phyloP scores from a whole-genome alignment of 2,888 invertebrate genomes.

The Lithosia quadra region DNA sequence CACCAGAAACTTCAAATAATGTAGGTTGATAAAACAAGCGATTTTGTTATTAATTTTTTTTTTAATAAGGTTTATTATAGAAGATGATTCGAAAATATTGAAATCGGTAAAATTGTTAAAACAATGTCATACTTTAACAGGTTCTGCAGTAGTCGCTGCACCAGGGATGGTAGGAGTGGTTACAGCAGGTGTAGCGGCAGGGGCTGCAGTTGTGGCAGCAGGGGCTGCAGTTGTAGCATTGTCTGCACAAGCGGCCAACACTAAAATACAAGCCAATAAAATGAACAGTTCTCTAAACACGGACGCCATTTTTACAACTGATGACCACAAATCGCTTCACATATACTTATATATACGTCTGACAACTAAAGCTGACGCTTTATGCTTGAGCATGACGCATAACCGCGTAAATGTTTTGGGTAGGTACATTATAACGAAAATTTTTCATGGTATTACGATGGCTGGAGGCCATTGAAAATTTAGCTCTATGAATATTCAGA shows the following conservation, averaged over 20 bases:
- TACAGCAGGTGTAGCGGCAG: slow-evolving; percentile 24
- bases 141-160: neutral
- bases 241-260: slow-evolving; percentile 49
- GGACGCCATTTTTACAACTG: slow-evolving; percentile 50
- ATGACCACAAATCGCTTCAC: slow-evolving; percentile 30
- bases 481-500: slow-evolving; percentile 56
- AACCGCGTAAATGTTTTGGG: slow-evolving; percentile 31
- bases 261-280: slow-evolving; percentile 48
- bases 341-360: slow-evolving; percentile 50
- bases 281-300: slow-evolving; percentile 50
- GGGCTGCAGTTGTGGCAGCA: slow-evolving; percentile 22
- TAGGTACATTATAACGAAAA: slow-evolving; percentile 38
- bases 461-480: slow-evolving; percentile 39
- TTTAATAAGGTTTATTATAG: too few relatives aligned
- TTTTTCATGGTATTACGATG: slow-evolving; percentile 43
- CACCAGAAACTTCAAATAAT: too few relatives aligned
- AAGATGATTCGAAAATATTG: too few relatives aligned
- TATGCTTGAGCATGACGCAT: slow-evolving; percentile 30
- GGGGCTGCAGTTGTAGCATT: slow-evolving; percentile 36
- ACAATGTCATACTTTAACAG: neutral
- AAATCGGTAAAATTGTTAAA: neutral
- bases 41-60: too few relatives aligned
- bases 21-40: too few relatives aligned
- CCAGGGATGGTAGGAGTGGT: slow-evolving; percentile 16
- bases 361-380: slow-evolving; percentile 39